Conservation (phyloP, 2,113 vertebrate species). For the Poecilia latipinna region DNA sequence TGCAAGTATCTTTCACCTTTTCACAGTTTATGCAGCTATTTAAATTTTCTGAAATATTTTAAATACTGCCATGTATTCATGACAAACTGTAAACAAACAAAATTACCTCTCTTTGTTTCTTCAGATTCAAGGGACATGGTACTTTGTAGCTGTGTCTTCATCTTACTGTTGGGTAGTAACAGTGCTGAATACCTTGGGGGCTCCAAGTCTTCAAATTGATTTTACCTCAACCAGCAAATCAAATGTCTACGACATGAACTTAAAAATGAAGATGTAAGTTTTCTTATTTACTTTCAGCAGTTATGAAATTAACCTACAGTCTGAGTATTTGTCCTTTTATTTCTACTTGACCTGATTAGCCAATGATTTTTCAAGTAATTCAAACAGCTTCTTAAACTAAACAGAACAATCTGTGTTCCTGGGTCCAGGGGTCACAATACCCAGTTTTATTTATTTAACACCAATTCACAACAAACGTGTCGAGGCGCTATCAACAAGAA, state of each 20-base stretch:
- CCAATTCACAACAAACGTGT: no score
- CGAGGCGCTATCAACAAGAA: no score
- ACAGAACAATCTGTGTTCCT: no score
- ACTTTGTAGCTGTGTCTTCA: neutral
- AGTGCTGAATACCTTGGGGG: neutral
- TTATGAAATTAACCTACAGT: neutral
- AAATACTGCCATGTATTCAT: neutral
- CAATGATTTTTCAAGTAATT: neutral
- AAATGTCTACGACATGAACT: neutral
- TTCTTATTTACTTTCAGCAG: neutral
- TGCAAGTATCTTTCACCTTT: constrained; percentile 33
- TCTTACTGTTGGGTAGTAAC: fast-evolving
- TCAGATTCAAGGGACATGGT: constrained; percentile 34
- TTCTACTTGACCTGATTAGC: neutral
- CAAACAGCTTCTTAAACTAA: no score
- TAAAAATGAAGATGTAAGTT: constrained; percentile 3
- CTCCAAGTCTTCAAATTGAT: neutral
- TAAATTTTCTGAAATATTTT: neutral
- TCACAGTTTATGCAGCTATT: neutral
- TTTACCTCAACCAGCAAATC: neutral
- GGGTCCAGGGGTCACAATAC: no score
- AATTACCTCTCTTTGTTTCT: neutral
- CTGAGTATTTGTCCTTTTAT: no score
- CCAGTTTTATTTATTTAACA: no score
- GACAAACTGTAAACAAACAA: neutral